These are phyloP conservation scores for Dendrolimus punctatus DNA, from an alignment of 1,140 invertebrate genomes.

Conservation along the genomic window DNA sequence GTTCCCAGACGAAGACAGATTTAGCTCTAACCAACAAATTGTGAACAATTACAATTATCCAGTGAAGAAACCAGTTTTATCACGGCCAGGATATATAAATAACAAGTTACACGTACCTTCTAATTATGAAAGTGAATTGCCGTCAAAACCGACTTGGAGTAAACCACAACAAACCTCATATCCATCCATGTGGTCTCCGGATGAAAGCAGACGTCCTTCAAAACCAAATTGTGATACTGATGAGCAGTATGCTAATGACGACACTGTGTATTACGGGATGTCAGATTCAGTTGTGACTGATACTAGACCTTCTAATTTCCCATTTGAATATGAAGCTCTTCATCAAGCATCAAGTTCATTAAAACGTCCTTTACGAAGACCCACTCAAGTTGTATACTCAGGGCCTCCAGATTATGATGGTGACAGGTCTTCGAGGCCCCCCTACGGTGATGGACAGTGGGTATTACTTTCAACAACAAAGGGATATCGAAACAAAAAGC, in stretches of 20 bases:
- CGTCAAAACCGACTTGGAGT: conserved; percentile 58
- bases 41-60: conserved; percentile 41
- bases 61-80: conserved; percentile 41
- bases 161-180: conserved; percentile 44
- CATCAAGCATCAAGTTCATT: conserved; percentile 36
- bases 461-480: conserved; percentile 83
- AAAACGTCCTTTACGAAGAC: conserved; percentile 54
- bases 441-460: conserved; percentile 81
- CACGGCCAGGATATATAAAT: conserved; percentile 49
- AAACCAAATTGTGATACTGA: conserved; percentile 59
- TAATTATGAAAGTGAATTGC: conserved; percentile 52
- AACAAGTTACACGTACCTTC: conserved; percentile 48
- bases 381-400: conserved; percentile 59
- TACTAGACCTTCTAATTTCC: conserved; percentile 77
- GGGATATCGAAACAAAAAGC: conserved; percentile 75
- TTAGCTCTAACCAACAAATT: conserved; percentile 30
- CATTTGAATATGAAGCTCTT: conserved; percentile 62
- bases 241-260: conserved; percentile 43
- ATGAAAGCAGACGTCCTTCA: conserved; percentile 53
- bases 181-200: conserved; percentile 46
- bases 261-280: conserved; percentile 48
- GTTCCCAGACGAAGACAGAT: conserved; percentile 23
- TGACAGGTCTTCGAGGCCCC: conserved; percentile 70
- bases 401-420: conserved; percentile 43
- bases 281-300: conserved; percentile 77